phyloP scores from a whole-genome alignment of 2,113 vertebrate species.

The Tragelaphus imberbis region DNA sequence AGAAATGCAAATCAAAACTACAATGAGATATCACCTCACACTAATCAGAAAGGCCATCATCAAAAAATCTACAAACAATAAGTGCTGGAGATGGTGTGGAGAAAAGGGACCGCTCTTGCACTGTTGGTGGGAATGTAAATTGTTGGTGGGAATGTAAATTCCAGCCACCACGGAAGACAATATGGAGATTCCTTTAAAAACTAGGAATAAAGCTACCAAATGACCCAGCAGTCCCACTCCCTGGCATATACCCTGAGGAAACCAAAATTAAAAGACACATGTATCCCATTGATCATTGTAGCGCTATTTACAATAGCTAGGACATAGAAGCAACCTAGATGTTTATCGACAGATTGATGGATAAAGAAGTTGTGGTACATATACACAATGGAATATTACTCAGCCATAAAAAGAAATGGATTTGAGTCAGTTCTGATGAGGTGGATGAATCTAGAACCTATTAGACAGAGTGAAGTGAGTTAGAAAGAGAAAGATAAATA shows the following conservation, averaged over 20 bases:
- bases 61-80: background rate
- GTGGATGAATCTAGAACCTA: background rate
- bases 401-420: background rate
- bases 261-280: background rate
- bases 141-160: background rate
- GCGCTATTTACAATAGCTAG: background rate
- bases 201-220: background rate
- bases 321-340: background rate
- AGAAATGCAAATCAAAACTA: background rate
- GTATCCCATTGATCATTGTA: background rate
- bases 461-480: background rate
- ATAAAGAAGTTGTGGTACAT: background rate
- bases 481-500: background rate
- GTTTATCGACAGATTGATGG: background rate
- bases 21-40: background rate
- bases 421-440: background rate
- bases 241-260: background rate
- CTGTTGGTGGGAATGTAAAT: background rate
- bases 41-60: background rate
- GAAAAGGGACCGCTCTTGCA: background rate
- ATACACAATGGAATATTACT: background rate
- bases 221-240: background rate
- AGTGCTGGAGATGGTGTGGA: background rate
- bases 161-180: background rate
- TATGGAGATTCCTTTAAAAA: background rate